phyloP scores from a whole-genome alignment of 2,113 vertebrate genomes.

The Seriola quinqueradiata region DNA sequence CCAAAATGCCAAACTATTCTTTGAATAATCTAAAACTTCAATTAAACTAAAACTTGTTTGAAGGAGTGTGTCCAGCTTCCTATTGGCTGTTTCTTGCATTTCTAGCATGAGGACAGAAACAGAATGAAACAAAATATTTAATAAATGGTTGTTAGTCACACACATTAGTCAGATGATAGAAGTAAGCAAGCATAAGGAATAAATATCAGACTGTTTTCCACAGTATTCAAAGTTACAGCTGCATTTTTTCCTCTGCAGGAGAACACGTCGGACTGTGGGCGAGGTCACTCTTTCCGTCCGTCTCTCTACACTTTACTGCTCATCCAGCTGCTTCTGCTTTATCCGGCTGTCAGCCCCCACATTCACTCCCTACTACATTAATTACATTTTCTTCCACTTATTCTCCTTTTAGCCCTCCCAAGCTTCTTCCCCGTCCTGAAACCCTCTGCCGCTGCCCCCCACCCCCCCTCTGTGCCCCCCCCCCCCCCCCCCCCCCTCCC shows the following conservation, averaged over 20 bases:
- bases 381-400: conserved; percentile 56
- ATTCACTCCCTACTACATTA: conserved; percentile 75
- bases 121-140: neutral
- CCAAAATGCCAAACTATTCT: neutral
- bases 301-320: conserved; percentile 89
- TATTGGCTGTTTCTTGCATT: neutral
- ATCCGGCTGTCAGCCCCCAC: conserved; percentile 79
- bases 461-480: conserved; percentile 45
- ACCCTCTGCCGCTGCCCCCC: conserved; percentile 15
- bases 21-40: neutral
- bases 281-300: conserved; percentile 92
- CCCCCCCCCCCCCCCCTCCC: conserved; percentile 14
- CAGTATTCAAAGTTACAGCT: conserved; percentile 1
- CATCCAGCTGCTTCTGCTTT: conserved; percentile 92
- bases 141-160: neutral
- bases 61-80: neutral
- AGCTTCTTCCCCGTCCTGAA: conserved; percentile 43
- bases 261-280: conserved; percentile 97
- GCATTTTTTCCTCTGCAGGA: conserved; percentile 84
- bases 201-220: neutral
- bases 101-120: neutral
- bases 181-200: neutral
- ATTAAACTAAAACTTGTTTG: neutral
- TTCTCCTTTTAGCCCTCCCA: conserved; percentile 44
- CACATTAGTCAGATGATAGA: neutral